Percentiles rank a stretch among this genome's conserved stretches.
Evolutionary conservation across 2,113 vertebrate species (phyloP).

Genomic region (Gymnogyps californianus): DNA sequence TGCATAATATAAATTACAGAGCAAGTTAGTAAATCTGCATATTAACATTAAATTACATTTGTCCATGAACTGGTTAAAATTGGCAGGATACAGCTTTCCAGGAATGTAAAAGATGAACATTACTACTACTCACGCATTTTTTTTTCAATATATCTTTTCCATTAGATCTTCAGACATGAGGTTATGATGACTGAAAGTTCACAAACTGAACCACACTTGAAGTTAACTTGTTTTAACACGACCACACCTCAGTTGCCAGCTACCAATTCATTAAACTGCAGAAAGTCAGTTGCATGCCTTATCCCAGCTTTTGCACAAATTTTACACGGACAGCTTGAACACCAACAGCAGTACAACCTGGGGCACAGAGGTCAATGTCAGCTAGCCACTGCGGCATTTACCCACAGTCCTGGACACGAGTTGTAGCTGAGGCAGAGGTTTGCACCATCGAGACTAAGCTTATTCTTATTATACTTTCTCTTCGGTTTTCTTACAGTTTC

Average conservation of each 20-base stretch:
- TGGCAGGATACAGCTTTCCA: not conserved
- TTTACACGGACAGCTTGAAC: not conserved
- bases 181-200: not conserved
- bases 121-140: not conserved
- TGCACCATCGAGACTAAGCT: not conserved
- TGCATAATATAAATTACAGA: not conserved
- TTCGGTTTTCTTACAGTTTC: not conserved
- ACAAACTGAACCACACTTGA: not conserved
- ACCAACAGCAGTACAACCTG: not conserved
- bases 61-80: not conserved
- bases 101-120: not conserved
- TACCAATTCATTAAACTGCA: not conserved
- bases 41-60: not conserved
- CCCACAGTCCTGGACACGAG: not conserved
- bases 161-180: not conserved
- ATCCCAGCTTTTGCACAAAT: not conserved
- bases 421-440: accelerated
- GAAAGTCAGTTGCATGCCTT: not conserved
- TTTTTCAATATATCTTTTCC: not conserved
- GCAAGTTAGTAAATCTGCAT: not conserved
- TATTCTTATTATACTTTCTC: not conserved
- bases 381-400: accelerated
- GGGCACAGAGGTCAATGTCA: not conserved
- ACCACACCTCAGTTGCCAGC: not conserved
- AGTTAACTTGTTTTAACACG: not conserved